These are phyloP conservation scores for Gonioctena quinquepunctata DNA, from an alignment of 1,140 invertebrate species.

Conservation along the genomic window DNA sequence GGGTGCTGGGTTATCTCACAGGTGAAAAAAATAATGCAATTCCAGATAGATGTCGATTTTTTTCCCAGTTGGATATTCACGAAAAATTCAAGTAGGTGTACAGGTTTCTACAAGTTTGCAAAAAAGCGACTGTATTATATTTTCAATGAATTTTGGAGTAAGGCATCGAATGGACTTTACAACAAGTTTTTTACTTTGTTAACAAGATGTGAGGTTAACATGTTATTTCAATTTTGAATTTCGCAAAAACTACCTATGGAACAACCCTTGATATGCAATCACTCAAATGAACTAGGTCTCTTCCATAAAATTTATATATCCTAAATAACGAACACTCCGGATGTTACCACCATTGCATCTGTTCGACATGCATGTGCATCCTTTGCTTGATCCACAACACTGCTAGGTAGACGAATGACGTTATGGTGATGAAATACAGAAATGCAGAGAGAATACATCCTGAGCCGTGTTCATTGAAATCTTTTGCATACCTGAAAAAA, in stretches of 20 bases:
- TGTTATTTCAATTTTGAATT: too few species aligned
- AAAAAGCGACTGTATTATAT: too few species aligned
- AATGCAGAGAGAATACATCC: constrained; percentile 52
- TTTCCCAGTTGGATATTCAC: too few species aligned
- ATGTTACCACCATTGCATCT: constrained; percentile 52
- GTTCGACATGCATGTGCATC: constrained; percentile 51
- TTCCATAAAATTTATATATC: background rate
- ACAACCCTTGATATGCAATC: background rate
- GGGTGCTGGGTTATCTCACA: background rate
- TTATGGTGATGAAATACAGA: constrained; percentile 54
- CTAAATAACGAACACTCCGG: background rate
- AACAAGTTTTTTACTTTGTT: too few species aligned
- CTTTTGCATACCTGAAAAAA: constrained; percentile 17
- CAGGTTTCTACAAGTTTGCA: too few species aligned
- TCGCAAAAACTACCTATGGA: background rate
- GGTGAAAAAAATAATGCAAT: background rate
- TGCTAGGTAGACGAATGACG: constrained; percentile 50
- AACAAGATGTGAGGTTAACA: too few species aligned
- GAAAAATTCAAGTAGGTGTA: too few species aligned
- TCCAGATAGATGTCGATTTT: too few species aligned
- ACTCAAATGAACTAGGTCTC: background rate
- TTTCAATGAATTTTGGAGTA: too few species aligned
- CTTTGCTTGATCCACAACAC: constrained; percentile 53
- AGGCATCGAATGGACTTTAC: too few species aligned
- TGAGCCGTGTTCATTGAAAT: constrained; percentile 33